phyloP scores from a whole-genome alignment of 2,113 vertebrate genomes.

The Halichoerus grypus region DNA sequence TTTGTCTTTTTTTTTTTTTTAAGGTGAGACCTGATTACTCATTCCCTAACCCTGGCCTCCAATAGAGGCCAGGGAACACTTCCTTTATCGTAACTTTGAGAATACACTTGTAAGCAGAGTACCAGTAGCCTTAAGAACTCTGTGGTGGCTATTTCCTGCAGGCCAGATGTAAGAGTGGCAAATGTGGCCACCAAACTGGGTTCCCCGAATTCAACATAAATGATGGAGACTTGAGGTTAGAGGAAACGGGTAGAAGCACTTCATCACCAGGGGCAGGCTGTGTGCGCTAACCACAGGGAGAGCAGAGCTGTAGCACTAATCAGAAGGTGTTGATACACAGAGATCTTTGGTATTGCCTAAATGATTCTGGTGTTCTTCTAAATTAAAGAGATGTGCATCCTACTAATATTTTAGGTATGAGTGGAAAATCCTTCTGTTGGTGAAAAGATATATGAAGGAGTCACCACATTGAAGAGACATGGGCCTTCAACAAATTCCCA shows the following conservation, averaged over 20 bases:
- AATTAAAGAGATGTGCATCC: not conserved
- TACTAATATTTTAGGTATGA: not conserved
- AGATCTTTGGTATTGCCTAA: slow-evolving; percentile 59
- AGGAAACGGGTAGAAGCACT: slow-evolving; percentile 13
- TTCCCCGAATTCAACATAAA: slow-evolving; percentile 9
- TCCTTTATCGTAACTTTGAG: not conserved
- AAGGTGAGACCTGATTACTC: not conserved
- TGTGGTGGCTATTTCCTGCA: not conserved
- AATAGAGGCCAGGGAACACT: not conserved
- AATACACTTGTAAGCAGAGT: not conserved
- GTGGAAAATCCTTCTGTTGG: not conserved
- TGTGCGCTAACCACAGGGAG: not conserved
- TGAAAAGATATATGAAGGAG: not conserved
- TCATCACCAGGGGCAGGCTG: slow-evolving; percentile 61
- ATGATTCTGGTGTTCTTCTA: slow-evolving; percentile 15
- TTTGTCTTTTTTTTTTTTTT: too few species aligned
- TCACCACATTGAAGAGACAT: not conserved
- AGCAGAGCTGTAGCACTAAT: not conserved
- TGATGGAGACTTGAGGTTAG: slow-evolving; percentile 9
- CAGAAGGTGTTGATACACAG: slow-evolving; percentile 52
- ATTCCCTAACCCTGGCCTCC: not conserved
- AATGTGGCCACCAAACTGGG: not conserved
- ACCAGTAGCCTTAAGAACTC: not conserved
- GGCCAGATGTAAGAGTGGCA: not conserved
- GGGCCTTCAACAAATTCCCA: not conserved